Conservation (phyloP, 2,113 vertebrate genomes). For the Oncorhynchus mykiss region DNA sequence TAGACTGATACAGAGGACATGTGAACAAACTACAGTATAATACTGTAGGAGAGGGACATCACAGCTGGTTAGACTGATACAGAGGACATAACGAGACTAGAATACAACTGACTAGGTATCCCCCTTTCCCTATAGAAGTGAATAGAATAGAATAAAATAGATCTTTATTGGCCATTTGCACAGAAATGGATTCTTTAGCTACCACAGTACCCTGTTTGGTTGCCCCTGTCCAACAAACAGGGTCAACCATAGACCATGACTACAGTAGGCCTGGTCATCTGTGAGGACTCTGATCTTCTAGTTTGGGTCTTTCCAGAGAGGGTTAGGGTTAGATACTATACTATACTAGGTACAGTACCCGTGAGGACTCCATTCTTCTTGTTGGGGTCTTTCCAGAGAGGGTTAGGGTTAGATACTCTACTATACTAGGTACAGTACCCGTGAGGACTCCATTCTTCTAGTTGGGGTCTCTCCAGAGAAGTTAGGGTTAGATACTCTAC, state of each 20-base stretch:
- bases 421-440: conserved; percentile 64
- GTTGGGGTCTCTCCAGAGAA: too few relatives aligned
- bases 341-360: conserved; percentile 64
- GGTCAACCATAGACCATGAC: too few relatives aligned
- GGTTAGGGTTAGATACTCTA: background rate
- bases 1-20: too few relatives aligned
- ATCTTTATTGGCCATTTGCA: too few relatives aligned
- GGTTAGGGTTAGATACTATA: background rate
- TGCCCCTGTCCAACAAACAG: too few relatives aligned
- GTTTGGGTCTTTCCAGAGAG: conserved; percentile 87
- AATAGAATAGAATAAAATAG: too few relatives aligned
- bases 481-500: too few relatives aligned
- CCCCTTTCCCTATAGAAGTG: too few relatives aligned
- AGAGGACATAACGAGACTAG: too few relatives aligned
- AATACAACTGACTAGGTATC: background rate
- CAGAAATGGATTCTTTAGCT: too few relatives aligned
- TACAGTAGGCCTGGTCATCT: conserved; percentile 71
- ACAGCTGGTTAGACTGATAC: background rate
- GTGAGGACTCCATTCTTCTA: conserved; percentile 94
- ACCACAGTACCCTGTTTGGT: too few relatives aligned
- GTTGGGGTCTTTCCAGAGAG: conserved; percentile 87
- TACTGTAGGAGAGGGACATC: conserved; percentile 65
- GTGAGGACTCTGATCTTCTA: conserved; percentile 95
- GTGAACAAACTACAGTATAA: too few relatives aligned
- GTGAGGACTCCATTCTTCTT: conserved; percentile 95